Percentiles rank a stretch among this genome's conserved stretches.
Conservation (phyloP, 2,888 invertebrate species). For the Prostheceraeus crozeri region DNA sequence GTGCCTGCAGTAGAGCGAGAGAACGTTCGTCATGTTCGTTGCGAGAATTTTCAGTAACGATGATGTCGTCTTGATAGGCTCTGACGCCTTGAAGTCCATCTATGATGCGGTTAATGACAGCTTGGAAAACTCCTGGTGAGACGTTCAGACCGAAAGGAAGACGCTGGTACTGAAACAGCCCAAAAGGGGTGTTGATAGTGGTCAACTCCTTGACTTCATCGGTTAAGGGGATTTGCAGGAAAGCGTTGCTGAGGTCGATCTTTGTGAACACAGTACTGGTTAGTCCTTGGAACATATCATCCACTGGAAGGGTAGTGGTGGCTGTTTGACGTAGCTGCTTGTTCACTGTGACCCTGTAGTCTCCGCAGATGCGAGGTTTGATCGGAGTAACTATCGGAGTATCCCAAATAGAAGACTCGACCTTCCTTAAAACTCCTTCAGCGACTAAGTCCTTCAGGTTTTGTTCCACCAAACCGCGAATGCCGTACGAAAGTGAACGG, state of each 20-base stretch:
- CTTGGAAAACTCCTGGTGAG: background rate
- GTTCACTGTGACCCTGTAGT: constrained; percentile 13
- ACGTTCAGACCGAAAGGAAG: too few relatives aligned
- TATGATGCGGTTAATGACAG: background rate
- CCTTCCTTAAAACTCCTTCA: background rate
- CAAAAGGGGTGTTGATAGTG: constrained; percentile 2
- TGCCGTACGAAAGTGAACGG: constrained; percentile 6
- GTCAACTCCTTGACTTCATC: background rate
- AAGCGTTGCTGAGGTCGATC: constrained; percentile 1
- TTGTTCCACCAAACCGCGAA: constrained; percentile 12
- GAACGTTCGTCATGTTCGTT: constrained; percentile 6
- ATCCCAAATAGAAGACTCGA: background rate
- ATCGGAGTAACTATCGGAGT: constrained; percentile 20
- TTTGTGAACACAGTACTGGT: constrained; percentile 10
- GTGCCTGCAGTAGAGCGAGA: background rate
- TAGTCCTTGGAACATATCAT: constrained; percentile 17
- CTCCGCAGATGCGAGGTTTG: constrained; percentile 26
- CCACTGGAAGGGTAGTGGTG: constrained; percentile 9
- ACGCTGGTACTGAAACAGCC: too few relatives aligned
- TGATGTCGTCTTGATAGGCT: constrained; percentile 2
- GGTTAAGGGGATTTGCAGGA: background rate
- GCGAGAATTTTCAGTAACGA: background rate
- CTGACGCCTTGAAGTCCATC: constrained; percentile 6
- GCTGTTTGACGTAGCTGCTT: constrained; percentile 2
- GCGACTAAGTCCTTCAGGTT: background rate